Base-by-base conservation (phyloP, 2,888 invertebrate species). In the Cantharis nigra region DNA sequence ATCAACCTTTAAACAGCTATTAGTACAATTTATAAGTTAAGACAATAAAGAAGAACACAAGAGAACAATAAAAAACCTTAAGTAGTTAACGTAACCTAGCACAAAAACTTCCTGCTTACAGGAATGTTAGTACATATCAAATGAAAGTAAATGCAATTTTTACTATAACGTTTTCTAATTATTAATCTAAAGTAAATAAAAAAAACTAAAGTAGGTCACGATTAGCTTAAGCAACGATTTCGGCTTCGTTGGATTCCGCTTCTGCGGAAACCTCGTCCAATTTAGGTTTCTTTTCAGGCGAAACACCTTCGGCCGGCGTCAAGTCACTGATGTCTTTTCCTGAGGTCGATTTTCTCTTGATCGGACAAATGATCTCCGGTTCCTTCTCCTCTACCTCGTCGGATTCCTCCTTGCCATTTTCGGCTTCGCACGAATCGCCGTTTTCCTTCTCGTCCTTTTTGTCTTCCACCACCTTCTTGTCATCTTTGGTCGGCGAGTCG, bases 251-350 rank as follows among this genome's bases (percentile, higher is more conserved):
- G 80, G 89, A 89, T 82, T 90, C 90, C 30, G 89, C 88, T 83
- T 93, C 93, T 13, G 91, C 91, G 9, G 90, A 88, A 80, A 91
- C 91, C 70, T 93, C 93, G 13, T 91, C 92, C 74, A 93, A 89
- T 89, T 93, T 94, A 81, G 93, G 91, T 85, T 94, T 94, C 89
- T 94, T 94, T 85, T 94, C 94, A 9, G 94, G 93, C 78, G 92
- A 92, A 69, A 90, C 91, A 82, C 91, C 93, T 80, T 93, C 93
- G 28, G 87, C 86, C 9, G 86, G 84, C 73, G 85, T 82, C 63
- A 83, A 85, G 67, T 88, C 88, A 18, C 89, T 87, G 10, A 89
- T 89, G 70, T 91, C 92, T 72, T 90, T 91, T 3, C 89, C 90
- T 18, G 90, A 90, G 9, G 65, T 67, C 74, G 94, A 94, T 91